Conservation (phyloP, 2,888 invertebrate species). For the Nasonovia ribisnigri region DNA sequence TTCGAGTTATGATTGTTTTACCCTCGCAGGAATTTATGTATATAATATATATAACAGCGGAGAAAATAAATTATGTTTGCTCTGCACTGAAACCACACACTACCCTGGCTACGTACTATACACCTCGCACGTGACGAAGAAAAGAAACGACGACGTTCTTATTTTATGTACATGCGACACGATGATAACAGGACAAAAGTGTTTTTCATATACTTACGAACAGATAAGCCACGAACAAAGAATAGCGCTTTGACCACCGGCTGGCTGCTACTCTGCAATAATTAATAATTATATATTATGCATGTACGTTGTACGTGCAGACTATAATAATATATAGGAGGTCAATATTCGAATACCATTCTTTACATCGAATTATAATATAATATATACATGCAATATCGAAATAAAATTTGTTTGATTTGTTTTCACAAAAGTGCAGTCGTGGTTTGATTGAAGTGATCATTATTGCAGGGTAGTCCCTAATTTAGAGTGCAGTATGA, state of each 20-base stretch:
- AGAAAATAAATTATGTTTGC: conserved; percentile 24
- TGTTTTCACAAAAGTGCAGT: too few species aligned
- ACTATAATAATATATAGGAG: neutral
- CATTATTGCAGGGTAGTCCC: too few species aligned
- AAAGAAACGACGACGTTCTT: neutral
- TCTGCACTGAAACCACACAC: neutral
- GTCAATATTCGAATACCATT: neutral
- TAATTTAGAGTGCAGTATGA: neutral
- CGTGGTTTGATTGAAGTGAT: too few species aligned
- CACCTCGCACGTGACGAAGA: neutral
- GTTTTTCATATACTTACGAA: neutral
- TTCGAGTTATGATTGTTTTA: neutral
- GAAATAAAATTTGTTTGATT: too few species aligned
- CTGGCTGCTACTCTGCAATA: neutral
- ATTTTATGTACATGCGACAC: neutral
- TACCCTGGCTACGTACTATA: neutral
- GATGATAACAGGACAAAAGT: neutral
- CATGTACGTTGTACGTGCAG: neutral
- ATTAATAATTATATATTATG: neutral
- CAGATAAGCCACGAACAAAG: neutral
- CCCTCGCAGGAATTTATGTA: neutral
- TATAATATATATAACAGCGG: neutral
- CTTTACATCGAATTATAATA: neutral
- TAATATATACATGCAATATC: too few species aligned
- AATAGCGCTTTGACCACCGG: neutral